Evolutionary conservation across 1,140 invertebrate species (phyloP), one percentile per base, ranked within the genome.

Genomic region (Penaeus indicus): DNA sequence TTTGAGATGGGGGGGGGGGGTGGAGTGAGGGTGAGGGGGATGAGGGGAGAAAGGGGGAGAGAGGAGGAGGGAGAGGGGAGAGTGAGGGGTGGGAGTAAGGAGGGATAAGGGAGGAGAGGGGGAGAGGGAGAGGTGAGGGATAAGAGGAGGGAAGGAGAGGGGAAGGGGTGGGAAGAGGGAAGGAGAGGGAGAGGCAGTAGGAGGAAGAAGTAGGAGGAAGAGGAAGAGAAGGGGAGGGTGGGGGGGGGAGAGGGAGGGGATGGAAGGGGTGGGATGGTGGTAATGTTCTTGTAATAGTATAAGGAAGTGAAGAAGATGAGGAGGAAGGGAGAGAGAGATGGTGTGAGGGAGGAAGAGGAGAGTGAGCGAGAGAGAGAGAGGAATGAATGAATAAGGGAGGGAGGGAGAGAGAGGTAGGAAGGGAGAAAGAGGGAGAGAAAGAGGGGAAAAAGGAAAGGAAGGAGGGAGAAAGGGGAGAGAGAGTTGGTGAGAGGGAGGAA

Each of bases 31-130:
- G n/a, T n/a, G n/a, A n/a, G n/a, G n/a, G n/a, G n/a, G n/a, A n/a
- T n/a, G n/a, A n/a, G n/a, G n/a, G n/a, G n/a, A n/a, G n/a, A n/a
- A n/a, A n/a, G n/a, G 63, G 16, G 63, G 63, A 64, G 63, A 64
- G 63, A 64, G 63, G n/a, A n/a, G n/a, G n/a, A n/a, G 16, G n/a
- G 63, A 64, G 63, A n/a, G n/a, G 63, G 63, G n/a, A 64, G 63
- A 16, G 16, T 16, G n/a, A 64, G n/a, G 63, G 63, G 63, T 16
- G 63, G n/a, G n/a, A 18, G 16, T 16, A n/a, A 64, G n/a, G 63
- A 64, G n/a, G 63, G n/a, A 64, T 18, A 64, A 64, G 63, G n/a
- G n/a, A n/a, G n/a, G 63, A n/a, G 63, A 64, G 63, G n/a, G n/a
- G n/a, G n/a, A n/a, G n/a, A n/a, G n/a, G n/a, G n/a, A n/a, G n/a